Evolutionary conservation across 2,888 invertebrate species (phyloP), one percentile per base, ranked within the genome.

Genomic region (Orthonevra nobilis): DNA sequence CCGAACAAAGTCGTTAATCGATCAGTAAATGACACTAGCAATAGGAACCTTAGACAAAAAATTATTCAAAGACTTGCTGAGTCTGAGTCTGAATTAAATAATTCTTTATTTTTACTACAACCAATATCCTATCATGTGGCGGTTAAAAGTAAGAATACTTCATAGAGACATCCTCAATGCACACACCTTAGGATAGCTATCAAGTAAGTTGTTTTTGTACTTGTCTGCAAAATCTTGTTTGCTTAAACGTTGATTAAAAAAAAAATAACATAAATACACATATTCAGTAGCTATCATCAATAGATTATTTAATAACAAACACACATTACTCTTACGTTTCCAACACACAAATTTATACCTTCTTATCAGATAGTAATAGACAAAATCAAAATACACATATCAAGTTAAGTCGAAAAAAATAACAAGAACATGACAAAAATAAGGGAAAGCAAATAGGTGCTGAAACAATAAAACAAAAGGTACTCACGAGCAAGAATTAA

Each of bases 381-480:
- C 7, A 30, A 48, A 17, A 17, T n/a, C 12, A 2, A 10, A 48
- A 48, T 17, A 40, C 58, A 42, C 56, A 73, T 72, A 73, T 73
- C 72, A 58, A 73, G 72, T 56, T 63, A 14, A 56, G 46, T 58
- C 63, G 30, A 66, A 52, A 52, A 23, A 10, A 19, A 20, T 14
- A 52, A 9, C 9, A 38, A 10, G 32, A 54, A 32, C 17, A 61
- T 6, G 20, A 28, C 38, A 17, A 6, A 19, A 12, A 28, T n/a
- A 54, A 54, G 40, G 17, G 30, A 36, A 58, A 50, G n/a, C 9
- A 12, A 44, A 46, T 50, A 46, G 74, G 74, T 74, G 74, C 74
- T 74, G 68, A 74, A 74, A 74, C 52, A 74, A 68, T 61, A 58
- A 68, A 40, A 26, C 68, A 40, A 68, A 19, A 46, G 60, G 40